These are phyloP conservation scores for Ryuthela nishihirai DNA, from an alignment of 2,888 invertebrate genomes.

Conservation along the genomic window DNA sequence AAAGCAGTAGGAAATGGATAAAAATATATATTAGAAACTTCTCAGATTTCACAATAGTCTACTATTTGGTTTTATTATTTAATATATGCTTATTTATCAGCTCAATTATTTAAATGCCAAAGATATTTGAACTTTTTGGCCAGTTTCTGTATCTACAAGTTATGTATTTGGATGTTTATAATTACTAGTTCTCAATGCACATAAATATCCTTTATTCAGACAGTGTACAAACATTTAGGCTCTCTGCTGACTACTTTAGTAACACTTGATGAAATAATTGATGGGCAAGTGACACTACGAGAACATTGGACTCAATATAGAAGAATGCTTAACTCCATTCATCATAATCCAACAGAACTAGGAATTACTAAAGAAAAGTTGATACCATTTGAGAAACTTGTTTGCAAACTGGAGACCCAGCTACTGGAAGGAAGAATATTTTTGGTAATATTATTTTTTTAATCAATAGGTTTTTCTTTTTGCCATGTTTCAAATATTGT, in stretches of 20 bases:
- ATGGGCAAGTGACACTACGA: slow-evolving; percentile 57
- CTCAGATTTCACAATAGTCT: too few species aligned
- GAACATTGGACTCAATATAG: slow-evolving; percentile 75
- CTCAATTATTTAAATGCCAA: too few species aligned
- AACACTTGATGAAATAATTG: slow-evolving; percentile 65
- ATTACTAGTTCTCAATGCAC: too few species aligned
- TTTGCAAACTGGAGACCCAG: slow-evolving; percentile 65
- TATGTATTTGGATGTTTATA: too few species aligned
- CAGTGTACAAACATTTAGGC: slow-evolving; percentile 53
- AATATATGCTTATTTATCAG: too few species aligned
- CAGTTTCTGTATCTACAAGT: too few species aligned
- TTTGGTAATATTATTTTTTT: slow-evolving; percentile 54
- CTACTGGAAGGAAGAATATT: slow-evolving; percentile 67
- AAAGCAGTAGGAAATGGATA: too few species aligned
- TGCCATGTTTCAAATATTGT: too few species aligned
- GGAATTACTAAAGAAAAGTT: slow-evolving; percentile 61
- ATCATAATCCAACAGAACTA: slow-evolving; percentile 62
- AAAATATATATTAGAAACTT: too few species aligned
- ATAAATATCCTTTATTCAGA: slow-evolving; percentile 15
- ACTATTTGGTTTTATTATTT: too few species aligned
- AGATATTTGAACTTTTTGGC: too few species aligned
- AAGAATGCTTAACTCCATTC: slow-evolving; percentile 66
- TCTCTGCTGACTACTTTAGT: slow-evolving; percentile 55
- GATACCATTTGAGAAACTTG: slow-evolving; percentile 64
- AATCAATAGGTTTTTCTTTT: neutral